These are phyloP conservation scores for Tychaedon coryphoeus DNA, from an alignment of 2,113 vertebrate species.

Conservation along the genomic window DNA sequence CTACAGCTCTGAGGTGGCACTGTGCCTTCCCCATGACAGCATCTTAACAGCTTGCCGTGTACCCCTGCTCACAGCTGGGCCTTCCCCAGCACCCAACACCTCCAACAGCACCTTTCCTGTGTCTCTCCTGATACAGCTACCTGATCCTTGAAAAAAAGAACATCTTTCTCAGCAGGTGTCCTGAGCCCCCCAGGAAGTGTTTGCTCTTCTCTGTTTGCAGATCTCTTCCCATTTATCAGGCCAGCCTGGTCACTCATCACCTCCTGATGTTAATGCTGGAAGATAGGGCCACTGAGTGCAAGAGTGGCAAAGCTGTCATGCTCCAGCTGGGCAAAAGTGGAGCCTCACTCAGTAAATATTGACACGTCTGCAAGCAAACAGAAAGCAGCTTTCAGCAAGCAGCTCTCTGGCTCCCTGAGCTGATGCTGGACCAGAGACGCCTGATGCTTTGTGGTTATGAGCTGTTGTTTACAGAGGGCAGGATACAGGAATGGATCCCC, in stretches of 20 bases:
- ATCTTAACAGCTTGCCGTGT: neutral
- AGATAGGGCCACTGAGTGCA: conserved; percentile 44
- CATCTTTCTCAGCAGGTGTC: conserved; percentile 57
- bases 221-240: conserved; percentile 56
- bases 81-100: neutral
- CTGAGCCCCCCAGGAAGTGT: conserved; percentile 54
- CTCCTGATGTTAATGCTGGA: conserved; percentile 56
- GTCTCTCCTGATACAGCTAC: neutral
- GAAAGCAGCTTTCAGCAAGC: conserved; percentile 57
- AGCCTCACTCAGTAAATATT: conserved; percentile 66
- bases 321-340: conserved; percentile 59
- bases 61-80: neutral
- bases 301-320: conserved; percentile 53
- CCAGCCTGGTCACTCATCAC: conserved; percentile 58
- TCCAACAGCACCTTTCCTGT: neutral
- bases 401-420: conserved; percentile 24
- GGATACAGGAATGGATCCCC: conserved; percentile 54
- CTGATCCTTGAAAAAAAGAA: conserved; percentile 16
- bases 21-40: fast-evolving
- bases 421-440: conserved; percentile 40
- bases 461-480: conserved; percentile 41
- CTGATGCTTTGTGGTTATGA: conserved; percentile 17
- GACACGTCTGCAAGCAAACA: conserved; percentile 55
- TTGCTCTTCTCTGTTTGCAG: conserved; percentile 59
- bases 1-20: neutral